Conservation (phyloP, 35 echinoderm and acorn worm species). For the Stichopus chloronotus region DNA sequence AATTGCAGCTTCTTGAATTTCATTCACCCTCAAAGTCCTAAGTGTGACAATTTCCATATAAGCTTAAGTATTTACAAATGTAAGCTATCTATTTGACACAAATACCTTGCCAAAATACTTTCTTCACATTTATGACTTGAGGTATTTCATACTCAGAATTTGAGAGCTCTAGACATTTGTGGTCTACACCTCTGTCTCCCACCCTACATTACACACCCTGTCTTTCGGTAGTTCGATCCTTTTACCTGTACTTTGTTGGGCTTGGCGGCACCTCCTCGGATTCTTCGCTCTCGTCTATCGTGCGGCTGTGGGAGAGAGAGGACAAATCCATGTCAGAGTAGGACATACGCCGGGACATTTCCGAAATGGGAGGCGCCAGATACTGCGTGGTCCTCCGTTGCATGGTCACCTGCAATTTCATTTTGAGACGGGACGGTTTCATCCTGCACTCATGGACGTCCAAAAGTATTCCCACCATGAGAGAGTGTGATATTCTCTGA, state of each 20-base stretch:
- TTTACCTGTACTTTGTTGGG: slow-evolving; percentile 61
- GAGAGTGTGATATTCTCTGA: not conserved
- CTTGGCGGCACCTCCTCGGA: slow-evolving; percentile 55
- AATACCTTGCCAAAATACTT: too few species aligned
- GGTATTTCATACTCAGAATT: not conserved
- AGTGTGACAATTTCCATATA: too few species aligned
- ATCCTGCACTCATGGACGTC: slow-evolving; percentile 18
- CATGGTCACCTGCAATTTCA: slow-evolving; percentile 42
- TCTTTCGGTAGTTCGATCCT: not conserved
- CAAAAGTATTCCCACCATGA: not conserved
- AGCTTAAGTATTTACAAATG: too few species aligned
- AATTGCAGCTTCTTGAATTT: too few species aligned
- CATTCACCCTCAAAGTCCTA: too few species aligned
- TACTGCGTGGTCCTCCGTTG: slow-evolving; percentile 31
- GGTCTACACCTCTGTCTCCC: not conserved
- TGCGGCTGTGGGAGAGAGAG: slow-evolving; percentile 60
- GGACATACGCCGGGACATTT: slow-evolving; percentile 30
- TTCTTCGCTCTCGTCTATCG: slow-evolving; percentile 83
- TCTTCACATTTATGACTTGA: too few species aligned
- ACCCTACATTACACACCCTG: not conserved
- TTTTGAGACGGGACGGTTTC: slow-evolving; percentile 5
- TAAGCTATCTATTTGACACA: too few species aligned
- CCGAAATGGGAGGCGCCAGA: slow-evolving; percentile 28
- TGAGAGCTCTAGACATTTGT: too few species aligned
- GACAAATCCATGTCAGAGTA: slow-evolving; percentile 55